A percentile compares a stretch with the other conserved stretches of the same genome.
Evolutionary conservation across 2,113 vertebrate species (phyloP).

Genomic region (Probosciger aterrimus): DNA sequence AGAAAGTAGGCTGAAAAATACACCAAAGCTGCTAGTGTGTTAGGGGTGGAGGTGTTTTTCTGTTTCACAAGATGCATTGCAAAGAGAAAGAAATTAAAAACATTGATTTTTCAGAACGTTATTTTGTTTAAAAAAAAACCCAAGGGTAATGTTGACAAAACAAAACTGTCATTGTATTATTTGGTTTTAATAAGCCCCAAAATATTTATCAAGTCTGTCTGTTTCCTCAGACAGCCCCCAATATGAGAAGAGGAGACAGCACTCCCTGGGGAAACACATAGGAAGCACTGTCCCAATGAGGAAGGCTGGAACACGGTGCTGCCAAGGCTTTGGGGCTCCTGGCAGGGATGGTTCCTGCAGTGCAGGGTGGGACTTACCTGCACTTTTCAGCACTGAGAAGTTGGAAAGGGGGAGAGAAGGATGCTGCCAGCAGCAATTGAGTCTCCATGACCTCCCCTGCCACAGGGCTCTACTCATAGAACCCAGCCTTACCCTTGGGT

Average conservation of each 20-base stretch:
- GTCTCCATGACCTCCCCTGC: neutral
- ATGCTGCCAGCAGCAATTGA: neutral
- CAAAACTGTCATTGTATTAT: neutral
- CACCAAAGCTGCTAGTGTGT: accelerated
- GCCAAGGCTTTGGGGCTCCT: neutral
- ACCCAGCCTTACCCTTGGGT: neutral
- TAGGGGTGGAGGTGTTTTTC: neutral
- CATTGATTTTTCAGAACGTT: neutral
- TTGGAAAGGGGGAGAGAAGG: neutral
- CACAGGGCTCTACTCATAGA: neutral
- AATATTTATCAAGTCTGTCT: neutral
- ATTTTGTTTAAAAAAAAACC: neutral
- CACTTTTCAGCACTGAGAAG: neutral
- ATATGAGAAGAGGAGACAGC: neutral
- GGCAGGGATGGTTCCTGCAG: neutral
- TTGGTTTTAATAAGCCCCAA: neutral
- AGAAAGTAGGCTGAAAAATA: neutral
- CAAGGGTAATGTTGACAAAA: neutral
- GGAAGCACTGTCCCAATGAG: neutral
- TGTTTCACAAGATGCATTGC: neutral
- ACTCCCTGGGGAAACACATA: neutral
- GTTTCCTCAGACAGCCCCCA: neutral
- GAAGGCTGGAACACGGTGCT: neutral
- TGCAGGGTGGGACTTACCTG: neutral
- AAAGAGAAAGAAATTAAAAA: neutral